Evolutionary conservation across 1,140 invertebrate genomes (phyloP).

Genomic region (Frieseomelitta varia): DNA sequence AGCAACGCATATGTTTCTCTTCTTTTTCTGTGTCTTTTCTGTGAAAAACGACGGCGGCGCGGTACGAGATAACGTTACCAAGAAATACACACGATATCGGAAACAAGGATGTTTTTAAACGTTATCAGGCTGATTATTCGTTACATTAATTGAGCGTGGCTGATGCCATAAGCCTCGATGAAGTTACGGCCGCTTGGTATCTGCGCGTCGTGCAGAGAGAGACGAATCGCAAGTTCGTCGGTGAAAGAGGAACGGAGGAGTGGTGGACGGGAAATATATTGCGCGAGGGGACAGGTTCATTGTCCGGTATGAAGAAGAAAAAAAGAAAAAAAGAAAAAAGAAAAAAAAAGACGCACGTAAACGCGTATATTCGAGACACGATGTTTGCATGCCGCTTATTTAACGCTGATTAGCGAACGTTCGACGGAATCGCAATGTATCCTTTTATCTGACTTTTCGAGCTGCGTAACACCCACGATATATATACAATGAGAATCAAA

Average conservation of each 20-base stretch:
- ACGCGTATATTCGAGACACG: constrained; percentile 44
- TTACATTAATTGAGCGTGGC: constrained; percentile 44
- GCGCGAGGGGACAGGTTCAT: constrained; percentile 50
- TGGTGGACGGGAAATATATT: neutral
- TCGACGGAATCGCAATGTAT: constrained; percentile 28
- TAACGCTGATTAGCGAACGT: constrained; percentile 50
- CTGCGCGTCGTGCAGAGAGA: constrained; percentile 14
- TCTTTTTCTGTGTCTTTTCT: neutral
- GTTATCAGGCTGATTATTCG: constrained; percentile 46
- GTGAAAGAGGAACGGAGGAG: no score
- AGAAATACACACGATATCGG: neutral
- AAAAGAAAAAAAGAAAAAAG: no score
- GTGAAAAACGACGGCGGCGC: constrained; percentile 20
- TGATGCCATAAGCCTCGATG: constrained; percentile 34
- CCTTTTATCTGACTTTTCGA: constrained; percentile 10
- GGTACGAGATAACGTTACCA: neutral
- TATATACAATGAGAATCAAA: neutral
- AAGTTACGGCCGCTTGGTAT: constrained; percentile 9
- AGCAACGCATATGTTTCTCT: neutral
- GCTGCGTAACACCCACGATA: constrained; percentile 9
- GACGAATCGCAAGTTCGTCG: constrained; percentile 11
- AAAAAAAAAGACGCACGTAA: constrained; percentile 23
- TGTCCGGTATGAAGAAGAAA: constrained; percentile 13
- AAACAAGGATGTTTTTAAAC: constrained; percentile 21
- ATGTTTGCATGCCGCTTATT: constrained; percentile 44